phyloP scores from a whole-genome alignment of 2,113 vertebrate species.

The Hippotragus niger region DNA sequence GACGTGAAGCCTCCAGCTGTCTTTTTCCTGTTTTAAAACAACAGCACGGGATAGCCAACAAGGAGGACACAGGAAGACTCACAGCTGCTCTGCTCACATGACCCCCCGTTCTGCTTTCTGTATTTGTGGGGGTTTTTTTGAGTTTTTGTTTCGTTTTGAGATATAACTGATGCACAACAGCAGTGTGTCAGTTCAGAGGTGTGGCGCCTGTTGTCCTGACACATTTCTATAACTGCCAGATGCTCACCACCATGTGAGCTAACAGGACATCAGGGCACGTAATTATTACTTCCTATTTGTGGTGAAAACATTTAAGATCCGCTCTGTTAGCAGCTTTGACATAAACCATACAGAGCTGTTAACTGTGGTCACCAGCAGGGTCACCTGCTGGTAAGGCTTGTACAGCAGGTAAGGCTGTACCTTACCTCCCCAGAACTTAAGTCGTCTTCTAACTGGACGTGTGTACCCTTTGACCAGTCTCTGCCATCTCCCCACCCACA shows the following conservation, averaged over 20 bases:
- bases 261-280: accelerated
- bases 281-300: accelerated
- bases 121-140: neutral
- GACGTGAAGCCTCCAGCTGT: neutral
- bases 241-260: neutral
- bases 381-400: too few species aligned
- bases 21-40: neutral
- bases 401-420: too few species aligned
- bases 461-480: neutral
- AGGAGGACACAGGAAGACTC: too few species aligned
- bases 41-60: accelerated
- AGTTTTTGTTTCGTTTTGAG: neutral
- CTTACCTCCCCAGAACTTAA: neutral
- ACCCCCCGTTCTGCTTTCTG: neutral
- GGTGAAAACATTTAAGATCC: neutral
- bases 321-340: neutral
- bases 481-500: neutral
- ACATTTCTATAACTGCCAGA: accelerated
- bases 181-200: neutral
- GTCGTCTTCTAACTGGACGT: neutral
- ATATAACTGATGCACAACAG: accelerated
- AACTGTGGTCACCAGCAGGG: neutral
- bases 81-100: accelerated
- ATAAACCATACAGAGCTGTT: neutral
- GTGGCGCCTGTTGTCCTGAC: accelerated